phyloP scores from a whole-genome alignment of 1,140 invertebrate genomes.

The Drosophila kohkoa region DNA sequence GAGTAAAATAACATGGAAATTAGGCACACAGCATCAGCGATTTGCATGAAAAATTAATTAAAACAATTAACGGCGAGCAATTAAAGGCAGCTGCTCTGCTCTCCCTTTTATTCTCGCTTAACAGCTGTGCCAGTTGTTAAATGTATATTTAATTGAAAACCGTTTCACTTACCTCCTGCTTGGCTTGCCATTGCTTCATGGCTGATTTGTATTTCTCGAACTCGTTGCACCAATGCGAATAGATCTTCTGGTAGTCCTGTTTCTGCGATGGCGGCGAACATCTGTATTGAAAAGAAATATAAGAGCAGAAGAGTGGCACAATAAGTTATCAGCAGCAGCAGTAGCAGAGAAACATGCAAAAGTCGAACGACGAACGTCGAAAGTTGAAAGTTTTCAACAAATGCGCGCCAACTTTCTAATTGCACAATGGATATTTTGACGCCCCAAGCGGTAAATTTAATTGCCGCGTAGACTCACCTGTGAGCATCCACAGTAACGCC shows the following conservation, averaged over 20 bases:
- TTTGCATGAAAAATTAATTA: slow-evolving; percentile 79
- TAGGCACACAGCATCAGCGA: slow-evolving; percentile 52
- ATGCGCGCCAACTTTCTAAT: slow-evolving; percentile 45
- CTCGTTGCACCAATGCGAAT: slow-evolving; percentile 93
- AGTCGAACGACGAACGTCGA: slow-evolving; percentile 8
- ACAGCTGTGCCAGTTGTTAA: slow-evolving; percentile 17
- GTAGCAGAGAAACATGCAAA: slow-evolving; percentile 31
- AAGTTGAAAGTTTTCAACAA: slow-evolving; percentile 35
- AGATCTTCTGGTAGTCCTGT: slow-evolving; percentile 91
- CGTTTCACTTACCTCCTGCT: slow-evolving; percentile 88
- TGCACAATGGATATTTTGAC: slow-evolving; percentile 44
- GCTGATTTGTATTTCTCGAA: slow-evolving; percentile 92
- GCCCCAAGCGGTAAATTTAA: slow-evolving; percentile 37
- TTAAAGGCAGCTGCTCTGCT: slow-evolving; percentile 59
- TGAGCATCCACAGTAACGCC: slow-evolving; percentile 90
- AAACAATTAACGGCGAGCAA: slow-evolving; percentile 66
- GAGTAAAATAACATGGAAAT: slow-evolving; percentile 68
- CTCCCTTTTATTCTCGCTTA: neutral
- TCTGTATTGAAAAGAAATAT: slow-evolving; percentile 71
- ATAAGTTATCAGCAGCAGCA: slow-evolving; percentile 51
- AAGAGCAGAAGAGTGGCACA: slow-evolving; percentile 3
- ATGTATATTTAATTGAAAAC: slow-evolving; percentile 56
- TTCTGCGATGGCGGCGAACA: slow-evolving; percentile 89
- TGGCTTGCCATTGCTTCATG: slow-evolving; percentile 91
- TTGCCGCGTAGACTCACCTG: slow-evolving; percentile 83